phyloP scores from a whole-genome alignment of 2,797 vertebrate species.

The Spondyliosoma cantharus region DNA sequence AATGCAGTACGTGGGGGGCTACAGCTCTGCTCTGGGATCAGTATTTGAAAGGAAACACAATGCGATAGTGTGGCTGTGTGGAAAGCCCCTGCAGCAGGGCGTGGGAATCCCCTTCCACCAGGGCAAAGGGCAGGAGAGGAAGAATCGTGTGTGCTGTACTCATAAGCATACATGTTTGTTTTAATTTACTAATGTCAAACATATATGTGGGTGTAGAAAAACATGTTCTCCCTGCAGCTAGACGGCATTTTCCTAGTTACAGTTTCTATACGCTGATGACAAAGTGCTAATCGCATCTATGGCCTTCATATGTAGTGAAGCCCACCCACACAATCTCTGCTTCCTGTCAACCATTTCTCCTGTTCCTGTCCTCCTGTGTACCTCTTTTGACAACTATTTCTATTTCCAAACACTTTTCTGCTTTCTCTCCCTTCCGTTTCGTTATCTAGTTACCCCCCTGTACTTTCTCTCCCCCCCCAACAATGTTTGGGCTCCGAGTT shows the following conservation, averaged over 20 bases:
- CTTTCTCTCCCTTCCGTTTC: neutral
- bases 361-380: too few relatives aligned
- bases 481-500: constrained; percentile 14
- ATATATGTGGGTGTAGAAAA: constrained; percentile 19
- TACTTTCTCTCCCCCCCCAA: constrained; percentile 13
- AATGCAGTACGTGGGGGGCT: constrained; percentile 62
- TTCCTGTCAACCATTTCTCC: constrained; percentile 4
- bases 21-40: constrained; percentile 64
- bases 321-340: neutral
- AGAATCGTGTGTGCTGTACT: neutral
- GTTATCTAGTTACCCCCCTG: neutral
- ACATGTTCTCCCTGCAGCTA: neutral
- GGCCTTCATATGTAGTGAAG: neutral
- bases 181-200: constrained; percentile 7
- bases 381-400: neutral
- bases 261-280: constrained; percentile 2
- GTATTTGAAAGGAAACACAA: constrained; percentile 62
- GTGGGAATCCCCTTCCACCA: constrained; percentile 65
- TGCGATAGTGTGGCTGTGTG: constrained; percentile 46
- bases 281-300: constrained; percentile 7
- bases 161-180: neutral
- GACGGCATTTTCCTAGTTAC: neutral
- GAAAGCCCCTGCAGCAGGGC: constrained; percentile 49
- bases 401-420: neutral
- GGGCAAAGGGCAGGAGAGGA: constrained; percentile 34